Evolutionary conservation across 2,113 vertebrate species (phyloP).

Genomic region (Oncorhynchus gorbuscha): DNA sequence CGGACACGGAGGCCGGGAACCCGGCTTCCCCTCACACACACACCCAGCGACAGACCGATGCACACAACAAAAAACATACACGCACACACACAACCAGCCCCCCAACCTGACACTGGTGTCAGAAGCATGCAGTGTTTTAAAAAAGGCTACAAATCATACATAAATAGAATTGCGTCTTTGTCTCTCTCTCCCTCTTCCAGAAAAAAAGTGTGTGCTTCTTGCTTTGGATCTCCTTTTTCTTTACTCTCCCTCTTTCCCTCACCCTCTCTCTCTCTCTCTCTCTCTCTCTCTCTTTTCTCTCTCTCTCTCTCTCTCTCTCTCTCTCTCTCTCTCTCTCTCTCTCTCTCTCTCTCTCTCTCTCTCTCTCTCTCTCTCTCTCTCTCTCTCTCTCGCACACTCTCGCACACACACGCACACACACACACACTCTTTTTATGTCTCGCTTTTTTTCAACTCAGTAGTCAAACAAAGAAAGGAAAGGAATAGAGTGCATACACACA

Average conservation of each 20-base stretch:
- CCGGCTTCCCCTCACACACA: slow-evolving; percentile 57
- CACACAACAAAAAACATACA: neutral
- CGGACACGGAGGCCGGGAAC: slow-evolving; percentile 29
- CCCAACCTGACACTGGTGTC: slow-evolving; percentile 52
- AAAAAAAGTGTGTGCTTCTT: slow-evolving; percentile 43
- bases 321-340: slow-evolving; percentile 38
- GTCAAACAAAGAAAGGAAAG: slow-evolving; percentile 84
- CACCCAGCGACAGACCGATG: neutral
- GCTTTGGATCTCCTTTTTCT: slow-evolving; percentile 41
- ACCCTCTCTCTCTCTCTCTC: slow-evolving; percentile 45
- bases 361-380: too few species aligned
- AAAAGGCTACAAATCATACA: neutral
- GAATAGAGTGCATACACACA: slow-evolving; percentile 54
- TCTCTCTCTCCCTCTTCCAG: slow-evolving; percentile 28
- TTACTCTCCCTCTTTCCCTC: slow-evolving; percentile 39
- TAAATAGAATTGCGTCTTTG: slow-evolving; percentile 55
- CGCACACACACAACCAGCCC: neutral
- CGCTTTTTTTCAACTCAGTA: slow-evolving; percentile 71
- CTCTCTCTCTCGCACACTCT: neutral
- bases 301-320: neutral
- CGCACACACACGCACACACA: slow-evolving; percentile 12
- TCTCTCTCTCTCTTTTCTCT: too few species aligned
- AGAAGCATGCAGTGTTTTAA: slow-evolving; percentile 35
- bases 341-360: slow-evolving; percentile 43
- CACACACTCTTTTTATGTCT: slow-evolving; percentile 64